Conservation (phyloP, 2,113 vertebrate genomes). For the Perca fluviatilis region DNA sequence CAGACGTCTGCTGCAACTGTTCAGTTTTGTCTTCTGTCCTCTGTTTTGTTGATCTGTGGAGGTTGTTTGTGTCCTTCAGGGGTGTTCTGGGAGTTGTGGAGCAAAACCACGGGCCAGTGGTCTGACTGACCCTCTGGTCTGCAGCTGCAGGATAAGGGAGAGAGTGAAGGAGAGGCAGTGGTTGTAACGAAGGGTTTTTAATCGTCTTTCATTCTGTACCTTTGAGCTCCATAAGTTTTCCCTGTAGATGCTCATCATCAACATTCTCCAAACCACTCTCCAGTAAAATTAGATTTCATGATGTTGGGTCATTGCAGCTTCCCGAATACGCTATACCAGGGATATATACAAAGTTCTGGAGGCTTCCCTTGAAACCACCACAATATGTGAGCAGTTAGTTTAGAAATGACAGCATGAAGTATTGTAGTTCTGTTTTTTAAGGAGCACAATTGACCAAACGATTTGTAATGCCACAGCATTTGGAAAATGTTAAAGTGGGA, state of each 20-base stretch:
- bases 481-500: slow-evolving; percentile 7
- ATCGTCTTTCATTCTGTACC: slow-evolving; percentile 37
- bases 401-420: slow-evolving; percentile 19
- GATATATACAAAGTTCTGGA: slow-evolving; percentile 42
- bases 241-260: slow-evolving; percentile 10
- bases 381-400: slow-evolving; percentile 21
- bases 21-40: slow-evolving; percentile 16
- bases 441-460: neutral
- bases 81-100: slow-evolving; percentile 13
- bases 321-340: neutral
- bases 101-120: slow-evolving; percentile 41
- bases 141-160: slow-evolving; percentile 9
- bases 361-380: slow-evolving; percentile 22
- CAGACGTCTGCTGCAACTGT: slow-evolving; percentile 55
- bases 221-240: slow-evolving; percentile 17
- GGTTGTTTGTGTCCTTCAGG: slow-evolving; percentile 43
- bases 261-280: slow-evolving; percentile 33
- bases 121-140: slow-evolving; percentile 32
- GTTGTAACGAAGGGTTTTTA: slow-evolving; percentile 2
- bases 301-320: slow-evolving; percentile 50
- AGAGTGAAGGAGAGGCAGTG: slow-evolving; percentile 17
- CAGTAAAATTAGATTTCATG: slow-evolving; percentile 48
- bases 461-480: slow-evolving; percentile 16
- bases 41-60: slow-evolving; percentile 11
- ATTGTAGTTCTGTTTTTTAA: neutral